Evolutionary conservation across 2,888 invertebrate species (phyloP), one percentile per base, ranked within the genome.

Genomic region (Cataglyphis livida): DNA sequence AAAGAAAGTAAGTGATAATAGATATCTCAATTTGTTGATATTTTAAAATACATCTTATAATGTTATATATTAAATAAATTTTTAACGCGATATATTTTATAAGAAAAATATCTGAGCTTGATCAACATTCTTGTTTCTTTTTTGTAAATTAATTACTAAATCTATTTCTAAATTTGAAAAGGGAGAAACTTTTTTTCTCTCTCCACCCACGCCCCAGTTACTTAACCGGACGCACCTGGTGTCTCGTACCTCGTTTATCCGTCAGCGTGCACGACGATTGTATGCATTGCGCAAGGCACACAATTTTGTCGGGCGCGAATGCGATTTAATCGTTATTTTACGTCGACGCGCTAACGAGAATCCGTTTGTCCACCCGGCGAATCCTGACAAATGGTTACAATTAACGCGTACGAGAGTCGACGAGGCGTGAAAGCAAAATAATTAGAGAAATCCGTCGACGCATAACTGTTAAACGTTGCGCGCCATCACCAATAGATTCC

Each of bases 291-390:
- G 32, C 25, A 38, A 25, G 2, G 35, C 25, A 38, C 2, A 38
- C 75, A 59, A 85, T 85, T 85, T 82, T 78, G 59, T 35, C 66
- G 64, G n/a, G 51, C 59, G 57, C 59, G 76, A 32, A 51, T 51
- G 74, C 75, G 84, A 84, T 85, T 87, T 87, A 85, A 88, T 88
- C 84, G 81, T 61, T 83, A 35, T 73, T 84, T 64, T 57, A 76
- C 70, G 59, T 54, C 82, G 48, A n/a, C 51, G 51, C 79, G 84
- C 76, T 85, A 82, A 85, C 79, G 79, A 85, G 68, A 32, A 51
- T 44, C 15, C 57, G 41, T 76, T 62, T 74, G 66, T 66, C 35
- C 74, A 18, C 25, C 51, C 54, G 28, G 44, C 12, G 79, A 81
- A 74, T 78, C 65, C 75, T 76, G 87, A 88, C 85, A 82, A 83